Evolutionary conservation across 1,140 invertebrate genomes (phyloP).

Genomic region (Gonioctena quinquepunctata): DNA sequence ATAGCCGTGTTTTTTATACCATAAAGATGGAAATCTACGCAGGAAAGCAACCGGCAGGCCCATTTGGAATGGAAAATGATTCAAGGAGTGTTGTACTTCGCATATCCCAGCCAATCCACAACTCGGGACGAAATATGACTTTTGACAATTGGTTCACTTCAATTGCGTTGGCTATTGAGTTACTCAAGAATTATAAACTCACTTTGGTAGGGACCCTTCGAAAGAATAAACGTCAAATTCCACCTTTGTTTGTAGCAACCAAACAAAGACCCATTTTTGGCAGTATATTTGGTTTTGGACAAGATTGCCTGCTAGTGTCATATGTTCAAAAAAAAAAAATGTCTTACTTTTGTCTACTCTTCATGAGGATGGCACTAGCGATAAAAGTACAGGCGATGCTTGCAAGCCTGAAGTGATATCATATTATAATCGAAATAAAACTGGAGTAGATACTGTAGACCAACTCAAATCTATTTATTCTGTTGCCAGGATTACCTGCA

Average conservation of each 20-base stretch:
- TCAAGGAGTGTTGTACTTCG: constrained; percentile 45
- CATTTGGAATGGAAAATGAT: constrained; percentile 38
- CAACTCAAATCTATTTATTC: constrained; percentile 20
- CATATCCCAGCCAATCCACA: constrained; percentile 21
- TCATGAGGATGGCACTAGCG: constrained; percentile 35
- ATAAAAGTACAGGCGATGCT: neutral
- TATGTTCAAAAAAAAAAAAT: constrained; percentile 29
- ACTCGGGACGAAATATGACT: constrained; percentile 18
- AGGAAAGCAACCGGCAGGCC: constrained; percentile 50
- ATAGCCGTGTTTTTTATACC: neutral
- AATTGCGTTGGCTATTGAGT: neutral
- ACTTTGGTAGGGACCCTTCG: neutral
- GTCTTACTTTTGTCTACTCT: constrained; percentile 41
- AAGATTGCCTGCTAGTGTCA: neutral
- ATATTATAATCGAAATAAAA: neutral
- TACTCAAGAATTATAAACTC: constrained; percentile 45
- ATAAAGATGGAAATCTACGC: constrained; percentile 48
- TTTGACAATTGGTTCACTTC: neutral
- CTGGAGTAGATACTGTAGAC: constrained; percentile 8
- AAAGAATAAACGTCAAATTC: constrained; percentile 2
- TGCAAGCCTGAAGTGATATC: neutral
- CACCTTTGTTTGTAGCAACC: neutral
- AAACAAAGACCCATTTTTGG: neutral
- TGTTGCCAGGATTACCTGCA: constrained; percentile 16
- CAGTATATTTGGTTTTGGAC: neutral